Evolutionary conservation across 2,113 vertebrate genomes (phyloP).

Genomic region (Muntiacus muntjak): DNA sequence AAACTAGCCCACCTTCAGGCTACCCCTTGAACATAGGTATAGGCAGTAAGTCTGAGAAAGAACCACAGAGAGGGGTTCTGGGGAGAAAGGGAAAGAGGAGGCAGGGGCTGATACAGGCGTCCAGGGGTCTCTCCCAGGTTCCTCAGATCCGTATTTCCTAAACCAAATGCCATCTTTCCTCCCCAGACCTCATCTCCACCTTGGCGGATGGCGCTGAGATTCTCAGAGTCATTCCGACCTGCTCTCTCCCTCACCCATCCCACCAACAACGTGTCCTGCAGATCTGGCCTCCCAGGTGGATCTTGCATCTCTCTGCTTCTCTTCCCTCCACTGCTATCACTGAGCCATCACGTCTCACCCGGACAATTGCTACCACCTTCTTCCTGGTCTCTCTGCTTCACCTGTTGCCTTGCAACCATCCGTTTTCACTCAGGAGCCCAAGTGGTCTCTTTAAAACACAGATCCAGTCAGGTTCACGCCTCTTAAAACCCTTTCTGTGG

Average conservation of each 20-base stretch:
- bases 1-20: neutral
- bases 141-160: neutral
- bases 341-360: neutral
- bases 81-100: neutral
- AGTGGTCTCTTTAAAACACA: neutral
- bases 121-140: neutral
- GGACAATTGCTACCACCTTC: neutral
- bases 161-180: neutral
- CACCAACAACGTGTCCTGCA: accelerated
- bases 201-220: accelerated
- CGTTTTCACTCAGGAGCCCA: neutral
- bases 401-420: neutral
- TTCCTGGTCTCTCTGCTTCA: neutral
- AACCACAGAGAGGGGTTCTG: neutral
- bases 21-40: neutral
- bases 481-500: neutral
- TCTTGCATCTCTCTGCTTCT: neutral
- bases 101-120: accelerated
- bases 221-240: accelerated
- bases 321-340: neutral
- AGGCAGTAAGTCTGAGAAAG: neutral
- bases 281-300: neutral
- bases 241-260: too few relatives aligned
- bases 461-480: too few relatives aligned
- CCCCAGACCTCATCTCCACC: neutral